These are phyloP conservation scores for Scotopteryx bipunctaria DNA, from an alignment of 2,888 invertebrate species.

Conservation along the genomic window DNA sequence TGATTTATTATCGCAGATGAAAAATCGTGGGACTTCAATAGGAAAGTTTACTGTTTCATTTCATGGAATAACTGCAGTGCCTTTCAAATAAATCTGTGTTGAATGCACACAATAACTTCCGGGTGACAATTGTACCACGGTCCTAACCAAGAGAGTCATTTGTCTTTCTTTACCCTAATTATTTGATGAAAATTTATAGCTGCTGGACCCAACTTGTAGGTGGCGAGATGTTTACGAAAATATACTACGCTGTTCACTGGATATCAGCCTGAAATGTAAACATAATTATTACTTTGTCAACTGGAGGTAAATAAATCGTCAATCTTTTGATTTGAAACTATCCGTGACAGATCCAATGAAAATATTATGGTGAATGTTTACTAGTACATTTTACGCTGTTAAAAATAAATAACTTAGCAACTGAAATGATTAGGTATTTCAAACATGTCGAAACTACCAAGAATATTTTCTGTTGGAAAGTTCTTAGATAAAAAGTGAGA, in stretches of 20 bases:
- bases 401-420: no score
- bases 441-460: no score
- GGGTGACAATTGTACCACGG: constrained; percentile 40
- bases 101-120: constrained; percentile 33
- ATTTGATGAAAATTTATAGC: constrained; percentile 72
- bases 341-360: no score
- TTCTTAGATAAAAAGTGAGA: no score
- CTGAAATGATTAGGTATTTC: no score
- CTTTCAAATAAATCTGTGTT: constrained; percentile 20
- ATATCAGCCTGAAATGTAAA: constrained; percentile 17
- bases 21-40: not conserved
- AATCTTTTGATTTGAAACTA: no score
- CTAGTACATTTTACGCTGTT: no score
- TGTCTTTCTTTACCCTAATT: constrained; percentile 73
- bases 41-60: not conserved
- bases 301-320: no score
- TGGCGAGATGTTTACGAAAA: constrained; percentile 37
- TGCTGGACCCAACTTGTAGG: constrained; percentile 51
- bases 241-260: constrained; percentile 41
- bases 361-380: no score
- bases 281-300: no score
- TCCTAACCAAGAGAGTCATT: constrained; percentile 58
- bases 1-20: not conserved
- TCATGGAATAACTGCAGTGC: constrained; percentile 10
- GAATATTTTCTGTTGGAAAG: no score